Evolutionary conservation across 1,140 invertebrate species (phyloP).

Genomic region (Drosophila sulfurigaster): DNA sequence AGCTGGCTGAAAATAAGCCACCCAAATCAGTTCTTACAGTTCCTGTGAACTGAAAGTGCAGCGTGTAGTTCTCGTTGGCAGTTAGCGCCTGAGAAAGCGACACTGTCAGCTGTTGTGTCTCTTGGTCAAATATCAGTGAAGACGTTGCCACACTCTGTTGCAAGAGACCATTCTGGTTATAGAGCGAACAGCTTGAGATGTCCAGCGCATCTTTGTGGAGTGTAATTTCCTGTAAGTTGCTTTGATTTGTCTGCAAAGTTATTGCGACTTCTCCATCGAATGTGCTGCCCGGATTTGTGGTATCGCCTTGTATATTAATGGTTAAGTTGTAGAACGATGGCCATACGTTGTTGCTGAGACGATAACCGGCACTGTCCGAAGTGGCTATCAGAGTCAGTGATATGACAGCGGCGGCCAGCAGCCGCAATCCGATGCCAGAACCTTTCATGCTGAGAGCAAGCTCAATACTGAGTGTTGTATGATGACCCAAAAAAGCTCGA

Average conservation of each 20-base stretch:
- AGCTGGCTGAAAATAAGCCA: conserved; percentile 87
- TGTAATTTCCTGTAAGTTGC: conserved; percentile 85
- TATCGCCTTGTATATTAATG: conserved; percentile 86
- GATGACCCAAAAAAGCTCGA: not conserved
- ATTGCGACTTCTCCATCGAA: conserved; percentile 88
- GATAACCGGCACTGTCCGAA: conserved; percentile 44
- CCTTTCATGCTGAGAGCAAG: conserved; percentile 48
- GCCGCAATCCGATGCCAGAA: conserved; percentile 14
- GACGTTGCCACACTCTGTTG: conserved; percentile 38
- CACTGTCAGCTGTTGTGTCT: conserved; percentile 64
- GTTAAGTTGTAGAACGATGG: conserved; percentile 89
- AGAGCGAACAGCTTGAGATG: conserved; percentile 40
- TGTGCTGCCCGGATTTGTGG: conserved; percentile 85
- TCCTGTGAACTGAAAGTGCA: conserved; percentile 84
- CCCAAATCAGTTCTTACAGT: conserved; percentile 85
- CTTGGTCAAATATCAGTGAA: conserved; percentile 33
- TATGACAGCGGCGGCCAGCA: conserved; percentile 21
- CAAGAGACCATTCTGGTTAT: conserved; percentile 27
- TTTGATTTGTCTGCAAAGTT: conserved; percentile 68
- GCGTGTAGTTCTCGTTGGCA: conserved; percentile 25
- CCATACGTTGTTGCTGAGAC: conserved; percentile 46
- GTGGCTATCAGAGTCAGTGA: conserved; percentile 27
- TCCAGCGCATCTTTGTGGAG: conserved; percentile 87
- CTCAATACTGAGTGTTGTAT: conserved; percentile 39
- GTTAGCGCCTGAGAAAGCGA: conserved; percentile 33